phyloP scores from a whole-genome alignment of 2,888 invertebrate species.

The Andrena flavipes region DNA sequence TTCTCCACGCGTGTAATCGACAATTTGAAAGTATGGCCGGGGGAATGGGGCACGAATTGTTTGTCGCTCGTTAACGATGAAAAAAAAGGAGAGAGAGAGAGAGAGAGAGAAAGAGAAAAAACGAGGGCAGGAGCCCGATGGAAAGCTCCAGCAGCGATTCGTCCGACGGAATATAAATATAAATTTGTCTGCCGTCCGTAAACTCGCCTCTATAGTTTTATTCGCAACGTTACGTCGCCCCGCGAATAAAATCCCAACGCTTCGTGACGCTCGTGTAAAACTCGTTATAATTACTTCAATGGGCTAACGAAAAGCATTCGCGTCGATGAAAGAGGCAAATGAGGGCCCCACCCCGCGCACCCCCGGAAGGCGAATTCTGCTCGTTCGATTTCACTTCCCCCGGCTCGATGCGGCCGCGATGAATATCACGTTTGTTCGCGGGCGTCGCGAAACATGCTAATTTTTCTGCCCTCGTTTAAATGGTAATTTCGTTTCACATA shows the following conservation, averaged over 20 bases:
- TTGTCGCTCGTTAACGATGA: slow-evolving; percentile 24
- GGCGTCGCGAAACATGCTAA: slow-evolving; percentile 5
- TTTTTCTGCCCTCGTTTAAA: neutral
- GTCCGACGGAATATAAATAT: slow-evolving; percentile 46
- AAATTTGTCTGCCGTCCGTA: slow-evolving; percentile 37
- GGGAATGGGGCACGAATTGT: slow-evolving; percentile 19
- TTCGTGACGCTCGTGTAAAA: neutral
- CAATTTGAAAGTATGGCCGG: slow-evolving; percentile 37
- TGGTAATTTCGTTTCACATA: neutral
- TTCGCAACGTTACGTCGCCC: slow-evolving; percentile 24
- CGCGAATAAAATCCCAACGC: slow-evolving; percentile 28
- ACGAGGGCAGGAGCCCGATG: neutral
- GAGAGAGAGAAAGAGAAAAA: neutral
- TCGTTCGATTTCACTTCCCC: slow-evolving; percentile 8
- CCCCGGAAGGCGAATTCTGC: neutral
- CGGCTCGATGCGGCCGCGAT: neutral
- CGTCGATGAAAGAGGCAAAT: slow-evolving; percentile 11
- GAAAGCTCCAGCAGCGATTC: slow-evolving; percentile 9
- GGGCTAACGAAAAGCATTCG: slow-evolving; percentile 12
- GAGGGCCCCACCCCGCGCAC: neutral
- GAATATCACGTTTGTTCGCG: neutral
- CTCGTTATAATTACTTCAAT: slow-evolving; percentile 34
- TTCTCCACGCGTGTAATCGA: slow-evolving; percentile 23
- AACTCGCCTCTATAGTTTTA: slow-evolving; percentile 36
- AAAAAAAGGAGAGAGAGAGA: slow-evolving; percentile 6